Percentiles rank a stretch among this genome's conserved stretches.
These are phyloP conservation scores for Liopterus haemorrhoidalis DNA, from an alignment of 2,888 invertebrate species.

Conservation along the genomic window DNA sequence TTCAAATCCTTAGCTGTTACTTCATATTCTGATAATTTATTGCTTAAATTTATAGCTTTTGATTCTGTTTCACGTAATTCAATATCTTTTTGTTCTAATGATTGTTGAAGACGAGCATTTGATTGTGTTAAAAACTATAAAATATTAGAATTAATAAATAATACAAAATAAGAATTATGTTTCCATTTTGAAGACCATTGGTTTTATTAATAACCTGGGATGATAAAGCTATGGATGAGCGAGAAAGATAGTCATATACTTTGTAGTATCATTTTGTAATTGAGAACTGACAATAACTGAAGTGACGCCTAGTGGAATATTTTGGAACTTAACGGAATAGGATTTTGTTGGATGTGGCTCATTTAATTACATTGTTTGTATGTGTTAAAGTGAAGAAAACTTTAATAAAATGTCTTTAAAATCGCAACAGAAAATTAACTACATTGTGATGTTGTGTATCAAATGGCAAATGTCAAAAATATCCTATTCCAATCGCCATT, in stretches of 20 bases:
- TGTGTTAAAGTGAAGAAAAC: no score
- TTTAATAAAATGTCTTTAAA: no score
- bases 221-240: neutral
- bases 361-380: no score
- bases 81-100: conserved; percentile 48
- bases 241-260: neutral
- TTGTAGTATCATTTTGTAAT: neutral
- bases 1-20: conserved; percentile 49
- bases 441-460: no score
- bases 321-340: no score
- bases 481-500: no score
- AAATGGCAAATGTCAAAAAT: no score
- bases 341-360: no score
- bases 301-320: no score
- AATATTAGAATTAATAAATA: neutral
- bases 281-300: no score
- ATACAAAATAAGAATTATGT: neutral
- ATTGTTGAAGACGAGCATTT: conserved; percentile 52
- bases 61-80: conserved; percentile 47
- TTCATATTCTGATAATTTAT: conserved; percentile 51
- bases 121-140: conserved; percentile 51
- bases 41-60: conserved; percentile 46
- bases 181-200: neutral
- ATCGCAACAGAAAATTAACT: no score
- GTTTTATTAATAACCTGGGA: neutral